Percentiles rank a stretch among this genome's conserved stretches.
Evolutionary conservation across 1,140 invertebrate genomes (phyloP).

Genomic region (Antheraea pernyi): DNA sequence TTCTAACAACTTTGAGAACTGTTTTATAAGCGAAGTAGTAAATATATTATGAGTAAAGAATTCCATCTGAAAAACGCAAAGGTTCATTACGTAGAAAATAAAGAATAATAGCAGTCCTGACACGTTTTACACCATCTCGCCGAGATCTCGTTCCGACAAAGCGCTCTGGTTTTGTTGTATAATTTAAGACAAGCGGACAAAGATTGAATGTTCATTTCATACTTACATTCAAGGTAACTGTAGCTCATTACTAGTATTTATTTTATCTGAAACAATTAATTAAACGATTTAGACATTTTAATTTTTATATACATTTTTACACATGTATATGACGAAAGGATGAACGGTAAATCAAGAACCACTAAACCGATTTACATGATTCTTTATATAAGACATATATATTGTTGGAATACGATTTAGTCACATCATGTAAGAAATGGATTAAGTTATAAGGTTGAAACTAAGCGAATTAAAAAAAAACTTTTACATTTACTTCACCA

Average conservation of each 20-base stretch:
- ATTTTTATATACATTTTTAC: no score
- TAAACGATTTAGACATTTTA: background rate
- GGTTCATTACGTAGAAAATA: slow-evolving; percentile 22
- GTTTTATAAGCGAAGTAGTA: background rate
- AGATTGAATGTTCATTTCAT: slow-evolving; percentile 4
- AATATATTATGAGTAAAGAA: background rate
- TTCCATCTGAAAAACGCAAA: slow-evolving; percentile 11
- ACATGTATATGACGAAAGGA: no score
- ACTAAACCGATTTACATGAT: no score
- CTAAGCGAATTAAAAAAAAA: no score
- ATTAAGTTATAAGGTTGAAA: no score
- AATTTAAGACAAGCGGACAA: background rate
- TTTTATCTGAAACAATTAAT: slow-evolving; percentile 40
- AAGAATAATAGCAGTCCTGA: slow-evolving; percentile 27
- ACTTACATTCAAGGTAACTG: slow-evolving; percentile 49
- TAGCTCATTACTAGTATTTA: slow-evolving; percentile 44
- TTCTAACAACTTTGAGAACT: background rate
- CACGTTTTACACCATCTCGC: slow-evolving; percentile 14
- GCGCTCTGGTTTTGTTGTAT: slow-evolving; percentile 9
- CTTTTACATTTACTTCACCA: no score
- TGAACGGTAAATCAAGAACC: background rate
- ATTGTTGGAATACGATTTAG: no score
- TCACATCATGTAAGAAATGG: no score
- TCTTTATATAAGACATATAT: no score
- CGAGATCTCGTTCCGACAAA: background rate